Conservation (phyloP, 2,888 invertebrate genomes). For the Nymphalis c-album region DNA sequence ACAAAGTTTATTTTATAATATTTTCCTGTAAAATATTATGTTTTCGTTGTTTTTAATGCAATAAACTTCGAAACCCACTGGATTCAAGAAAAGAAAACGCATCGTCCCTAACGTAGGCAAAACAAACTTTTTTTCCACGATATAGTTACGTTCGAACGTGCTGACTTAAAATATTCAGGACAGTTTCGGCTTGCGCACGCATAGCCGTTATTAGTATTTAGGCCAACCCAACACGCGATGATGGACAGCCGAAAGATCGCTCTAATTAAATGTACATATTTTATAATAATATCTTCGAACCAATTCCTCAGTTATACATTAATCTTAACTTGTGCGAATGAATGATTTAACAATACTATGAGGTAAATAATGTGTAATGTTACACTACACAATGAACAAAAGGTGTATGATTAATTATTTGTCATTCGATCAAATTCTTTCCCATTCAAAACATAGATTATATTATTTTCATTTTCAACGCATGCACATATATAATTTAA, state of each 20-base stretch:
- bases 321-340: not conserved
- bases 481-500: too few relatives aligned
- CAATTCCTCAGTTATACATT: not conserved
- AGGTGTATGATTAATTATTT: too few relatives aligned
- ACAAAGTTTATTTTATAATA: conserved; percentile 29
- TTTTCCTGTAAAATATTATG: conserved; percentile 29
- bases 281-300: conserved; percentile 23
- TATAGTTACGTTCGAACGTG: conserved; percentile 29
- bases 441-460: too few relatives aligned
- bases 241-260: conserved; percentile 44
- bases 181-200: conserved; percentile 52
- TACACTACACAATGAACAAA: too few relatives aligned
- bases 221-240: conserved; percentile 66
- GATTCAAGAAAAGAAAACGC: conserved; percentile 41
- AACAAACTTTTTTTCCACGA: conserved; percentile 35
- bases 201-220: conserved; percentile 66
- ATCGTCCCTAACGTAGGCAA: conserved; percentile 22
- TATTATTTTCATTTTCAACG: too few relatives aligned
- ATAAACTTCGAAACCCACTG: conserved; percentile 55
- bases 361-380: too few relatives aligned
- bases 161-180: conserved; percentile 40
- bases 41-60: conserved; percentile 48
- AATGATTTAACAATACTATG: not conserved
- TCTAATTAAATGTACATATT: conserved; percentile 34
- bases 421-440: too few relatives aligned